These are phyloP conservation scores for Rhodophaea formosa DNA, from an alignment of 2,888 invertebrate species.

Conservation along the genomic window DNA sequence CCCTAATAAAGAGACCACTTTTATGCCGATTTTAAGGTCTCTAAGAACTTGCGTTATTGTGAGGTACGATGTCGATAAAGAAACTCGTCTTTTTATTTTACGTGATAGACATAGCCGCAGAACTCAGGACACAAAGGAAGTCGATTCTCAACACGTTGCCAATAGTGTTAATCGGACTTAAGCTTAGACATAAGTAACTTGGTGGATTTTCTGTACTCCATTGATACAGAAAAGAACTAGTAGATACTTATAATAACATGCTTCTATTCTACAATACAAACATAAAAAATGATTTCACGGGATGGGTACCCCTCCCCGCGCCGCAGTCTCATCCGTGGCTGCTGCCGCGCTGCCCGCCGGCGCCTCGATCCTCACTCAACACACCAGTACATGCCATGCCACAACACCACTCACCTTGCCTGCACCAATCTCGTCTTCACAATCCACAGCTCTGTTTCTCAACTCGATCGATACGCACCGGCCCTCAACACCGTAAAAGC, in stretches of 20 bases:
- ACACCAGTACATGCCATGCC: not conserved
- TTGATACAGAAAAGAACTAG: not conserved
- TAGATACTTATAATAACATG: not conserved
- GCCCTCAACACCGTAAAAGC: constrained; percentile 72
- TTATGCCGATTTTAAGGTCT: too few relatives aligned
- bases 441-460: constrained; percentile 72
- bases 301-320: constrained; percentile 3
- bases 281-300: not conserved
- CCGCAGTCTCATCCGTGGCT: not conserved
- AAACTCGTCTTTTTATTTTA: too few relatives aligned
- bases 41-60: too few relatives aligned
- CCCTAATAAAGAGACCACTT: too few relatives aligned
- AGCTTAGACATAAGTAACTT: too few relatives aligned
- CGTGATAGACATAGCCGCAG: too few relatives aligned
- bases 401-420: constrained; percentile 52
- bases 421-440: constrained; percentile 57
- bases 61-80: too few relatives aligned
- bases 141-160: too few relatives aligned
- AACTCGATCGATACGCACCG: constrained; percentile 71
- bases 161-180: too few relatives aligned
- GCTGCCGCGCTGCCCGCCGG: constrained; percentile 1
- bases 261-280: not conserved
- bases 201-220: not conserved
- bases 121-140: too few relatives aligned
- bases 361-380: constrained; percentile 6